These are phyloP conservation scores for Hystrix cristata DNA, from an alignment of 2,113 vertebrate species.

Conservation along the genomic window DNA sequence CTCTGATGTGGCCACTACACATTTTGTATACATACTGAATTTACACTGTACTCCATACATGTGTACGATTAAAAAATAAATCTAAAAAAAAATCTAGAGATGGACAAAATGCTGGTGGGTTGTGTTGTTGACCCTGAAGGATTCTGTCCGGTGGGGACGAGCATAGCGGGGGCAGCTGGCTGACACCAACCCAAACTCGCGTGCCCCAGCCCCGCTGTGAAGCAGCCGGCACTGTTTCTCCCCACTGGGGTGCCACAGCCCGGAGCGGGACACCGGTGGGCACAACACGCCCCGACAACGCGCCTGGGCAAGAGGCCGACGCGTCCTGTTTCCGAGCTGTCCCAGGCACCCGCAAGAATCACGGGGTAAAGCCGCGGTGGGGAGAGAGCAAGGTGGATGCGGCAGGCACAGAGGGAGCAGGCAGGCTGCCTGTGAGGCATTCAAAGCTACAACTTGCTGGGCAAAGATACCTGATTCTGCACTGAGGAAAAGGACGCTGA, in stretches of 20 bases:
- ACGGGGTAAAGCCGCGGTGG: accelerated
- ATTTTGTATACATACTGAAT: not conserved
- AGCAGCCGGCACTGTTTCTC: not conserved
- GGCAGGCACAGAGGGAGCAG: accelerated
- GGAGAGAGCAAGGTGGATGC: not conserved
- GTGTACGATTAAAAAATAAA: not conserved
- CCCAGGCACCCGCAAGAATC: not conserved
- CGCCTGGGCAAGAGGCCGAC: too few relatives aligned
- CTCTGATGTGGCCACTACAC: not conserved
- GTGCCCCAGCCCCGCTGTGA: not conserved
- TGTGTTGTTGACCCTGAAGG: accelerated
- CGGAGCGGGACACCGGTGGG: not conserved
- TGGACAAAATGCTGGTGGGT: not conserved
- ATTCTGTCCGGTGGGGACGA: not conserved
- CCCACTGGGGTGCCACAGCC: accelerated
- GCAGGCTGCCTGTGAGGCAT: not conserved
- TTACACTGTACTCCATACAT: not conserved
- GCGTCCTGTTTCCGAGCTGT: not conserved
- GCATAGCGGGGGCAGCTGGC: accelerated
- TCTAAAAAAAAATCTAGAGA: not conserved
- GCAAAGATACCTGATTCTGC: not conserved
- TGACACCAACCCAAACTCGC: accelerated
- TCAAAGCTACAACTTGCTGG: not conserved
- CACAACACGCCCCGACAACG: too few relatives aligned
- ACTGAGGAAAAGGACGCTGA: not conserved